A percentile compares a stretch with the other conserved stretches of the same genome.
phyloP scores from a whole-genome alignment of 2,113 vertebrate genomes.

The Lepisosteus oculatus region DNA sequence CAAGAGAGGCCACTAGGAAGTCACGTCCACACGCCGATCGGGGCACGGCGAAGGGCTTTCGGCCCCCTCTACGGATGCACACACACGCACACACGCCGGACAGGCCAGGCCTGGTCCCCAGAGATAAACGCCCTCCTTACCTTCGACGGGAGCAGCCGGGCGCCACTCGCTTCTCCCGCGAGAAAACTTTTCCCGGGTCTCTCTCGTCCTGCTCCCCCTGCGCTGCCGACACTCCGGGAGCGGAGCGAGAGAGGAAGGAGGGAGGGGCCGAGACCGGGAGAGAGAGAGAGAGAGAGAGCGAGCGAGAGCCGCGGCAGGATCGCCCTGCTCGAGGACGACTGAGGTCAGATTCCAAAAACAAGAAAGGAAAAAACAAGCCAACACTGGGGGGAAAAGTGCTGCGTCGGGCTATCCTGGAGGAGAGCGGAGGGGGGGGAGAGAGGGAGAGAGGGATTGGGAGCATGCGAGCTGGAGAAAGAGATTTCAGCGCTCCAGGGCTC shows the following conservation, averaged over 20 bases:
- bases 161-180: too few species aligned
- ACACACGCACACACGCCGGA: too few species aligned
- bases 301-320: not conserved
- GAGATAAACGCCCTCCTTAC: too few species aligned
- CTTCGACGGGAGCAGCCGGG: too few species aligned
- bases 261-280: not conserved
- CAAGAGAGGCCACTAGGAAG: too few species aligned
- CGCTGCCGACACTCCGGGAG: not conserved
- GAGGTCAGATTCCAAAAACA: not conserved
- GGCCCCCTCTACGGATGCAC: too few species aligned
- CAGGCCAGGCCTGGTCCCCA: too few species aligned
- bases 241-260: not conserved
- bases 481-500: not conserved
- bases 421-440: not conserved
- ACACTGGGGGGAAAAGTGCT: not conserved
- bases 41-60: too few species aligned
- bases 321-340: slow-evolving; percentile 8
- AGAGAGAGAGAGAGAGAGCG: slow-evolving; percentile 1
- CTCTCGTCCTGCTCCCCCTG: not conserved
- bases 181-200: not conserved
- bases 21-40: too few species aligned
- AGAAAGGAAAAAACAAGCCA: not conserved
- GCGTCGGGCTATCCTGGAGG: not conserved
- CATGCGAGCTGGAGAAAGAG: not conserved
- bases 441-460: not conserved